Evolutionary conservation across 2,888 invertebrate genomes (phyloP).

Genomic region (Morinoia aosen): DNA sequence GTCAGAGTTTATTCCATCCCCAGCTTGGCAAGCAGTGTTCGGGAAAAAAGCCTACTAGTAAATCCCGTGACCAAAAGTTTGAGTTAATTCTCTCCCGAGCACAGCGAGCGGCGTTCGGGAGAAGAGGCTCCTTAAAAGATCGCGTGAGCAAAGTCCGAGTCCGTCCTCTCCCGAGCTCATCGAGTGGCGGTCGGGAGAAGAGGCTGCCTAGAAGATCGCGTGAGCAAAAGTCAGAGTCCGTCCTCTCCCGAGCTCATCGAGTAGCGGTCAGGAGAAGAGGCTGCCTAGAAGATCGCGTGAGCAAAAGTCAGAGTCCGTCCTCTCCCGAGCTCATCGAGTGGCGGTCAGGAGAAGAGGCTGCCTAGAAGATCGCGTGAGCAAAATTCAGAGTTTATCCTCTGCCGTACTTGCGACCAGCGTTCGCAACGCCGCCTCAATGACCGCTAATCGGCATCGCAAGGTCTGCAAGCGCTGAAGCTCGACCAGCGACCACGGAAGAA

Average conservation of each 20-base stretch:
- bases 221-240: no score
- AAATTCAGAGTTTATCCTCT: no score
- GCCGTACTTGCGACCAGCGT: no score
- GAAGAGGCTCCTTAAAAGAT: not conserved
- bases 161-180: not conserved
- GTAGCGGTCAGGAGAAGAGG: not conserved
- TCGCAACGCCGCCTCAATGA: not conserved
- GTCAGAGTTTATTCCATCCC: no score
- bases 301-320: not conserved
- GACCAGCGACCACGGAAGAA: not conserved
- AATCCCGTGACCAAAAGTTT: no score
- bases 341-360: no score
- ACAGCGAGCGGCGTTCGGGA: not conserved
- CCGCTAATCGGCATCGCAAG: not conserved
- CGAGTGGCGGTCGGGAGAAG: not conserved
- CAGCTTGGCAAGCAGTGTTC: no score
- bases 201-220: no score
- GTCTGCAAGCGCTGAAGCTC: not conserved
- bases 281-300: not conserved
- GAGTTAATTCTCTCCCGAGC: not conserved
- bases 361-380: no score
- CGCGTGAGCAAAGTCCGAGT: not conserved
- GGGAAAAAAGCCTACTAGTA: no score
- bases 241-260: not conserved
- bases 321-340: not conserved